These are phyloP conservation scores for Sebastes oblongus DNA, from an alignment of 2,797 vertebrate species.

Conservation along the genomic window DNA sequence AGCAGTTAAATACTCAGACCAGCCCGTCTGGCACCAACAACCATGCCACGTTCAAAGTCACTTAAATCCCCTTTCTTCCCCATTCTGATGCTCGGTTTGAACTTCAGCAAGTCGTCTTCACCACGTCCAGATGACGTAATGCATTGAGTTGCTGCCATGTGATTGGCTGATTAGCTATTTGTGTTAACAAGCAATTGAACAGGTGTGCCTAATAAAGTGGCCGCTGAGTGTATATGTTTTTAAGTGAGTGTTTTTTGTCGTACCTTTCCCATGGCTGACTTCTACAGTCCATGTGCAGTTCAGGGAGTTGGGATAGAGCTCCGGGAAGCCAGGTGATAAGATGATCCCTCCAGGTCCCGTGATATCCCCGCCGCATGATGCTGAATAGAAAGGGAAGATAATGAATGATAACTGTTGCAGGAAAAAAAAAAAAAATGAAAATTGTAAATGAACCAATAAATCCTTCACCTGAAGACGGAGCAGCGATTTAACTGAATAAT, in stretches of 20 bases:
- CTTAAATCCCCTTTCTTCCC: too few relatives aligned
- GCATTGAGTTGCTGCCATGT: too few relatives aligned
- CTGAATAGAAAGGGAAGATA: constrained; percentile 77
- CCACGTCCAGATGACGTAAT: too few relatives aligned
- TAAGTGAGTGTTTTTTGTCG: neutral
- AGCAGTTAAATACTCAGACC: too few relatives aligned
- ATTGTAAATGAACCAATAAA: constrained; percentile 73
- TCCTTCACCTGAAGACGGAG: constrained; percentile 67
- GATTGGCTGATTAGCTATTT: too few relatives aligned
- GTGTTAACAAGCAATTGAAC: too few relatives aligned
- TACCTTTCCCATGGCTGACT: constrained; percentile 94
- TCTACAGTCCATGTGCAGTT: constrained; percentile 99
- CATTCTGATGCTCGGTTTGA: too few relatives aligned
- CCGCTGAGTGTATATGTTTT: neutral
- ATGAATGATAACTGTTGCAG: constrained; percentile 56
- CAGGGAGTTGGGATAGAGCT: constrained; percentile 96
- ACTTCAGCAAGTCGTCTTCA: too few relatives aligned
- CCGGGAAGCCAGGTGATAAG: constrained; percentile 95
- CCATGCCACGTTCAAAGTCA: too few relatives aligned
- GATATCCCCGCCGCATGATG: constrained; percentile 96
- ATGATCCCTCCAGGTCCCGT: constrained; percentile 94
- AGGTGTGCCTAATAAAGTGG: too few relatives aligned
- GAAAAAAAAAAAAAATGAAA: constrained; percentile 15
- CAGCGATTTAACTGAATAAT: constrained; percentile 70
- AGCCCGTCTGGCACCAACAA: too few relatives aligned